Base-by-base conservation (phyloP, 2,113 vertebrate genomes). In the Bucco capensis region DNA sequence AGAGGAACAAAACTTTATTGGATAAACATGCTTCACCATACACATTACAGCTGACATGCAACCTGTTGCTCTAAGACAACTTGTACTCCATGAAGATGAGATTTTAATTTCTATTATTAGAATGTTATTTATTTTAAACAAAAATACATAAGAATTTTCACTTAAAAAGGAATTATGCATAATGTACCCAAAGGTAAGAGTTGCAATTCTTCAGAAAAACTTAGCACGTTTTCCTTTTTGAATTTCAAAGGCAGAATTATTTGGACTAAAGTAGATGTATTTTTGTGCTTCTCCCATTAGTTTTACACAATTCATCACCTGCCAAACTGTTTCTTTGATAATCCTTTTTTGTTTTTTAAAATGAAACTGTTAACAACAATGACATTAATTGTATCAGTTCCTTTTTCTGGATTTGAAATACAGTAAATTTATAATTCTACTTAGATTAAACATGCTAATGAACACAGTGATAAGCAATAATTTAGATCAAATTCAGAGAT, bases 291-390 rank as follows among this genome's bases (percentile, higher is more conserved):
- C 19, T 58, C 27, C 4, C 12, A 28, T 66, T 46, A 65, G 22
- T 57, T 87, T 60, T 42, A 82, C 30, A 58, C 6, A 67, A 23
- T 25, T 66, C 30, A 85, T 38, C 12, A 33, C 25, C 13, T 31
- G 22, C 17, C 21, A 54, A 72, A 74, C 10, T 35, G 11, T 31
- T 60, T 0, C 0, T 4, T n/a, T 65, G 35, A 46, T 22, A 28
- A 0, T 0, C 3, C 42, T 38, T 60, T 56, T 38, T 61, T 37
- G 46, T 47, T 47, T 47, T 47, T 47, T 47, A 5, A 0, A 80
- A 53, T 1, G 47, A 61, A 74, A 37, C 8, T 25, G 10, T 42
- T 44, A 57, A 35, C 8, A 65, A 38, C 9, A 64, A 37, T 13
- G 25, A 51, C 11, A 84, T 38, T 2, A 72, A 72, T 14, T 78